These are phyloP conservation scores for Bubalus kerabau DNA, from an alignment of 2,113 vertebrate species.

Conservation along the genomic window DNA sequence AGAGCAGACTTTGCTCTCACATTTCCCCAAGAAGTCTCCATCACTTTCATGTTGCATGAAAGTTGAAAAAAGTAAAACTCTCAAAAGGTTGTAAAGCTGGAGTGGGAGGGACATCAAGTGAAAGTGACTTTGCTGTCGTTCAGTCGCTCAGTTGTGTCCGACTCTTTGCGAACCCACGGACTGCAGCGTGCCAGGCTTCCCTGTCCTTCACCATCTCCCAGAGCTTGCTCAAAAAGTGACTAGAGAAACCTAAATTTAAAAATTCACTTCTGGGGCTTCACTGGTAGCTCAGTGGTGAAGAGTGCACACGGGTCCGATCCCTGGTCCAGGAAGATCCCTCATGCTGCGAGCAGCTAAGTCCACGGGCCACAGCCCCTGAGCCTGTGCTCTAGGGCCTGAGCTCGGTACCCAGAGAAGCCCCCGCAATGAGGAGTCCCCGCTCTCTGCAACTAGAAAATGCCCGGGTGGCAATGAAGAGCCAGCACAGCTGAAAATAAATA, in stretches of 20 bases:
- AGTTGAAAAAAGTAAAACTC: background rate
- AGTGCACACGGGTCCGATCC: background rate
- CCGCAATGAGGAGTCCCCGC: rapidly evolving
- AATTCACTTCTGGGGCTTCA: background rate
- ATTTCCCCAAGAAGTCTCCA: background rate
- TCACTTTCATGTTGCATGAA: background rate
- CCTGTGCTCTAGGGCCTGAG: background rate
- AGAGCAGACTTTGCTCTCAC: background rate
- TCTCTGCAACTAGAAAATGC: background rate
- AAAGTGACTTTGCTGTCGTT: background rate
- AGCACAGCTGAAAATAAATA: background rate
- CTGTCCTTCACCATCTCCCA: too few species aligned
- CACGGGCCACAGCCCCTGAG: background rate
- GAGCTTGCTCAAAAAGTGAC: background rate
- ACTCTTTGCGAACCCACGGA: too few species aligned
- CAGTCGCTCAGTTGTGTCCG: background rate
- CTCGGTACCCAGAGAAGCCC: background rate
- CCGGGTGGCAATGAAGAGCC: background rate
- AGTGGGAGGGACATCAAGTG: background rate
- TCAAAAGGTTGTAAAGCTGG: background rate
- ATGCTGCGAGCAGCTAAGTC: background rate
- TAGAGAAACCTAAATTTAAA: background rate
- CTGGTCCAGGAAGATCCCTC: background rate
- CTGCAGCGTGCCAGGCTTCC: too few species aligned
- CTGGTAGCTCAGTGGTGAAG: background rate